Base-by-base conservation (phyloP, 53 echinoderm and acorn worm genomes). In the Glandiceps talaboti region DNA sequence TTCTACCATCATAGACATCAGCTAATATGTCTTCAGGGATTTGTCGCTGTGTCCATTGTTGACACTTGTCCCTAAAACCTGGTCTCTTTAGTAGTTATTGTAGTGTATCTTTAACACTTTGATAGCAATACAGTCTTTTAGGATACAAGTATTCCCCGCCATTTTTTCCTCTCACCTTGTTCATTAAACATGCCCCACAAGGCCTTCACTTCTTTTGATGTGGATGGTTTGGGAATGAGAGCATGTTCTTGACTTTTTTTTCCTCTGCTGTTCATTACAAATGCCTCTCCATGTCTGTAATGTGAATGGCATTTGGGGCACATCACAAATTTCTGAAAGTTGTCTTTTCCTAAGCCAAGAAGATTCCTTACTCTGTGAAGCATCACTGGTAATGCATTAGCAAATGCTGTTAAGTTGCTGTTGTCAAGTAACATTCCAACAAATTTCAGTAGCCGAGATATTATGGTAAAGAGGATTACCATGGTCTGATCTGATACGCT, bases 251-350 rank as follows among this genome's bases (percentile, higher is more conserved):
- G 64, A 45, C 20, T 45, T 45, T 45, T 45, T 29, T 75, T 30
- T 1, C 74, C 45, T 20, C 25, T 26, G 29, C 80, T 75, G 25
- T 32, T 29, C 1, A 75, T 75, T 80, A 74, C 76, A 27, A 76
- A 82, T 10, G 75, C n/a, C 6, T 75, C 82, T 6, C 32, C 27
- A 10, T 79, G 14, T 0, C n/a, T 28, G 75, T 85, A 85, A 0
- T 75, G 20, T 27, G 79, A 74, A 28, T 75, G 28, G 31, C 85
- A 85, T 30, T 85, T 80, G 0, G 85, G 85, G 31, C 85, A 85
- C 29, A 85, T 79, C 0, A 79, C 85, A 74, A 74, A 85, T 30
- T 80, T 85, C 28, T 73, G 32, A 29, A 85, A 85, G 14, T 78
- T 73, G 74, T 85, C 85, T 27, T 33, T 32, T 10, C 1, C 27